Base-by-base conservation (phyloP, 2,797 vertebrate genomes). In the Xenentodon cancila region DNA sequence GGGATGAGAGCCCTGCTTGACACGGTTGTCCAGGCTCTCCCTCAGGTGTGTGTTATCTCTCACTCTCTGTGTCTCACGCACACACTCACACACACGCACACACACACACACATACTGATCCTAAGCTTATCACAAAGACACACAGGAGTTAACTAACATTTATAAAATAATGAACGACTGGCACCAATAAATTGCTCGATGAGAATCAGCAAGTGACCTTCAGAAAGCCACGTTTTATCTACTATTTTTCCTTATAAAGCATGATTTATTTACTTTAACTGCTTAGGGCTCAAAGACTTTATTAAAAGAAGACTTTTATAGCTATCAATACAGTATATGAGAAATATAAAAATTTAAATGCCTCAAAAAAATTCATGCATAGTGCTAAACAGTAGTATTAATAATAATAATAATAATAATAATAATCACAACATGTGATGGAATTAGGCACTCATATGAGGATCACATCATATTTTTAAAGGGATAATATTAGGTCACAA, bases 1-100 rank as follows among this genome's bases (percentile, higher is more conserved):
- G 97, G 97, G 6, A 98, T 99, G 97, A 92, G 97, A 78, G 96
- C 97, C 0, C 91, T 98, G 82, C 93, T 99, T 53, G 96, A 99
- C 82, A 98, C 97, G 0, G 97, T 99, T 64, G 96, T 98, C 55
- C 97, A 98, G 80, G 97, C 97, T 37, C 89, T 98, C 63, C 97
- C 97, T 30, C 97, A 98, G 96, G 96, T 98, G 90, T 37, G 71
- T 68, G 20, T 45, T 57, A 18, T 59, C 65, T 17, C 59, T 40
- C 37, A 2, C 37, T 40, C 12, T 15, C 13, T 37, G 34, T 13
- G 5, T 37, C 34, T 37, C 9, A 51, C 59, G 49, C 64, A 65
- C 53, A 44, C 37, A 51, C 40, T 27, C 51, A 13, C 58, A 53
- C 70, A 67, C 68, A 60, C 57, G 32, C 16, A 55, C 22, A 60